These are phyloP conservation scores for Bubo scandiacus DNA, from an alignment of 2,113 vertebrate species.

Conservation along the genomic window DNA sequence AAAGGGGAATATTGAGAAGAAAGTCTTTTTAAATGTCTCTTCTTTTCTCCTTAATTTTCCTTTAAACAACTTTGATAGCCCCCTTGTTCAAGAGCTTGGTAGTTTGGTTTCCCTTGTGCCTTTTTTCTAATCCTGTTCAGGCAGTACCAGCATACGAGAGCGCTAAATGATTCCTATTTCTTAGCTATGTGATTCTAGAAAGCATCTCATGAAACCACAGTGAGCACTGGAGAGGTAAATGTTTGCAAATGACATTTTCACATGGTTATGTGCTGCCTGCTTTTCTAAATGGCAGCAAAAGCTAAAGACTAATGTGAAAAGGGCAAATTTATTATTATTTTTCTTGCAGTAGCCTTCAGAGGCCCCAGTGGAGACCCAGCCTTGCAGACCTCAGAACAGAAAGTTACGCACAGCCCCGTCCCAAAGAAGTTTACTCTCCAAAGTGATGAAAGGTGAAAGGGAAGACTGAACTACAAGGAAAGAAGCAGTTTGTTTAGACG, in stretches of 20 bases:
- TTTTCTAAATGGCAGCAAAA: neutral
- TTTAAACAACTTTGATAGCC: neutral
- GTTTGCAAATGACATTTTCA: neutral
- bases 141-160: neutral
- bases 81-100: neutral
- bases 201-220: neutral
- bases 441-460: too few relatives aligned
- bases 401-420: accelerated
- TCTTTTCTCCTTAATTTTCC: neutral
- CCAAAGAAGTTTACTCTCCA: neutral
- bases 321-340: neutral
- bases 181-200: neutral
- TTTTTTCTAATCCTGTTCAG: neutral
- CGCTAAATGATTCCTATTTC: neutral
- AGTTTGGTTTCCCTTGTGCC: neutral
- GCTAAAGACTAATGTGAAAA: neutral
- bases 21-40: neutral
- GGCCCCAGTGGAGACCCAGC: neutral
- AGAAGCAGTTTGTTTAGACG: accelerated
- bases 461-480: neutral
- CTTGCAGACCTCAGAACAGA: neutral
- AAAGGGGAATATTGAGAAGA: neutral
- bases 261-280: neutral
- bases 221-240: neutral
- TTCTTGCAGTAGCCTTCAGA: neutral